Evolutionary conservation across 2,888 invertebrate species (phyloP), one percentile per base, ranked within the genome.

Genomic region (Ormyrus thymus): DNA sequence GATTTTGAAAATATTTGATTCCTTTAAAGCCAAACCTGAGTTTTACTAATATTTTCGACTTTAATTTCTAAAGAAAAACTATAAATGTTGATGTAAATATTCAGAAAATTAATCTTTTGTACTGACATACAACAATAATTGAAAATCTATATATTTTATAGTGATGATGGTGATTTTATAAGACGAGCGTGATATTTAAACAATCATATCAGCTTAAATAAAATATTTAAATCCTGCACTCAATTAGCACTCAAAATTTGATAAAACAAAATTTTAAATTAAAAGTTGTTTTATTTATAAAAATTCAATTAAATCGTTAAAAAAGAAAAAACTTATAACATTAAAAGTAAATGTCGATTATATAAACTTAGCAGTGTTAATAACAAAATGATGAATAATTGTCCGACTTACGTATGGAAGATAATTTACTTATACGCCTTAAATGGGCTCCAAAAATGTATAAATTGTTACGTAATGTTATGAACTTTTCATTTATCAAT

Each of bases 381-480:
- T 29, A 72, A 56, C 48, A 79, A 71, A 71, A 59, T 71, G 53
- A 65, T 61, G 48, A 15, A 61, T 72, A 61, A 73, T 58, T 56
- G 11, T 62, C 64, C 46, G 55, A 80, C 72, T 80, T 73, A 80
- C 79, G 51, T 65, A 71, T 72, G 71, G 71, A 58, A 61, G 50
- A 29, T 55, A 59, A 78, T 43, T 29, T 71, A 73, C 29, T 59
- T 62, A 59, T 71, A 71, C 65, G 73, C 69, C 73, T 79, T 69
- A 72, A 50, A 65, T 72, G 29, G 66, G 70, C 62, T 70, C 58
- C 55, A 75, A 75, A 61, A 61, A 66, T 59, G 9, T 29, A 62
- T 75, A 68, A 61, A 75, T 29, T 29, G 29, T 29, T 29, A 29
- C 29, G 29, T 29, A 29, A 29, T 29, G 4, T 29, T 29, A 29